Conservation (phyloP, 2,888 invertebrate genomes). For the Tenthredo livida region DNA sequence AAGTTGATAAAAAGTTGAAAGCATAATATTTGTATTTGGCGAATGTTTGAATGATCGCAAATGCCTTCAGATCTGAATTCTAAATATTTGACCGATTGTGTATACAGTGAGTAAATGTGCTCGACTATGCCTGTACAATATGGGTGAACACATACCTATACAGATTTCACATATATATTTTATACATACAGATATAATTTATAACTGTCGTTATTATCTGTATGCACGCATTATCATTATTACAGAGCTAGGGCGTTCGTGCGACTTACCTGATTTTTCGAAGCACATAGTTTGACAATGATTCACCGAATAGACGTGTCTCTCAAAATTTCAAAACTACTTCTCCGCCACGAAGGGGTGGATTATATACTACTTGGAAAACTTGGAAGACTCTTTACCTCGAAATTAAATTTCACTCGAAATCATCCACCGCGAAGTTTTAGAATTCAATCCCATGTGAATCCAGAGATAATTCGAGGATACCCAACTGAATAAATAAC, state of each 20-base stretch:
- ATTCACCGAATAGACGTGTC: constrained; percentile 5
- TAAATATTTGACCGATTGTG: neutral
- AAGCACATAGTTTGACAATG: constrained; percentile 1
- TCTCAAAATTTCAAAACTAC: neutral
- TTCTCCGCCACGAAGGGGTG: neutral
- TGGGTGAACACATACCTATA: neutral
- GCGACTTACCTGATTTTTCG: neutral
- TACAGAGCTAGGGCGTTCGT: neutral
- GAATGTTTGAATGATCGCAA: neutral
- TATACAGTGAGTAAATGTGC: neutral
- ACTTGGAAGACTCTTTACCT: neutral
- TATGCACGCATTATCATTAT: neutral
- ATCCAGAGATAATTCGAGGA: neutral
- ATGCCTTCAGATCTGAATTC: neutral
- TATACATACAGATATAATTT: neutral
- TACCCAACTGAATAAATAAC: neutral
- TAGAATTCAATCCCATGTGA: neutral
- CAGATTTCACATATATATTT: neutral
- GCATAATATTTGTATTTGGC: neutral
- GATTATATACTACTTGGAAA: neutral
- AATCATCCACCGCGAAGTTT: neutral
- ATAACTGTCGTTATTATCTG: neutral
- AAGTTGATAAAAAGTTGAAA: neutral
- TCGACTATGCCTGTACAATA: neutral
- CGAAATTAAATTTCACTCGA: neutral